These are phyloP conservation scores for Hartigia nigra DNA, from an alignment of 2,888 invertebrate genomes.

Conservation along the genomic window DNA sequence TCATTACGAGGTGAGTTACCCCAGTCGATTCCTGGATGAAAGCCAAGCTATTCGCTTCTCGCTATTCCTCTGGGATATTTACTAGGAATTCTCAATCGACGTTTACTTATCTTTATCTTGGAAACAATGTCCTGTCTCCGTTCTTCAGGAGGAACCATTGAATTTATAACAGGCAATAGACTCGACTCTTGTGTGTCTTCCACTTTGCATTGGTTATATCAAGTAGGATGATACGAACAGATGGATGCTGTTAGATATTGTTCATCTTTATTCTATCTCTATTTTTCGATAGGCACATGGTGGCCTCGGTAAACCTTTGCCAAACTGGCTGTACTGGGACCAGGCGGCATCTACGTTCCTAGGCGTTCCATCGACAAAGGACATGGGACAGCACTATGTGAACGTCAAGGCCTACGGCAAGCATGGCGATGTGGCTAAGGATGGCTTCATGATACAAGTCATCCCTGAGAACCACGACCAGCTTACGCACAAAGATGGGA, in stretches of 20 bases:
- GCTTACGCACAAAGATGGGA: constrained; percentile 51
- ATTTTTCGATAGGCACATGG: constrained; percentile 60
- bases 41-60: background rate
- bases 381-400: constrained; percentile 76
- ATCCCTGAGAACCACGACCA: constrained; percentile 54
- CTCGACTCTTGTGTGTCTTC: background rate
- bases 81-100: background rate
- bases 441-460: constrained; percentile 77
- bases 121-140: background rate
- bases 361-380: constrained; percentile 78
- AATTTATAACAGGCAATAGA: background rate
- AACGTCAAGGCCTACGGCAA: constrained; percentile 71
- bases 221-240: background rate
- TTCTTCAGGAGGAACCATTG: background rate
- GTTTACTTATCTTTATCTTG: background rate
- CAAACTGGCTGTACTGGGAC: constrained; percentile 80
- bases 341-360: constrained; percentile 76
- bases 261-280: background rate
- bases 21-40: constrained; percentile 20
- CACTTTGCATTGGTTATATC: background rate
- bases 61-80: background rate
- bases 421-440: constrained; percentile 70
- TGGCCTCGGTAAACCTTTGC: constrained; percentile 65
- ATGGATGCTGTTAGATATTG: background rate
- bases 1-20: constrained; percentile 74